phyloP scores from a whole-genome alignment of 1,140 invertebrate species.

The Drosophila pruinosa region DNA sequence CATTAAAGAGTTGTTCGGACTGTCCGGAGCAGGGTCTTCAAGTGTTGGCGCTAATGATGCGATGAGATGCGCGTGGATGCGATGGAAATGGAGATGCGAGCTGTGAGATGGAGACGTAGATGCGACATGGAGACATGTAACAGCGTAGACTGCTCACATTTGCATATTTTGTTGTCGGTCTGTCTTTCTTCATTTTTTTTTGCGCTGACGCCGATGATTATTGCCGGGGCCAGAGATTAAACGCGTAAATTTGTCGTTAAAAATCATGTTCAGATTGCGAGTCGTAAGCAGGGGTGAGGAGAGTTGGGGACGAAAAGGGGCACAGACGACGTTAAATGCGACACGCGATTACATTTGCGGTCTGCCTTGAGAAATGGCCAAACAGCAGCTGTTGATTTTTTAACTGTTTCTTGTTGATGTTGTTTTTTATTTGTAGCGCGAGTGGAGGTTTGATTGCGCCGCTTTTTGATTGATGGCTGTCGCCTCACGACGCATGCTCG shows the following conservation, averaged over 20 bases:
- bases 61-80: constrained; percentile 42
- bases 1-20: constrained; percentile 48
- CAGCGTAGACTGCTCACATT: constrained; percentile 52
- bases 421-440: constrained; percentile 6
- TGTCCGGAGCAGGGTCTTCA: constrained; percentile 35
- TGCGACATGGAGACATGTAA: constrained; percentile 1
- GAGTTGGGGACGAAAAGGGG: not conserved
- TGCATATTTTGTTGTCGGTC: constrained; percentile 73
- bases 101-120: not conserved
- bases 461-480: constrained; percentile 76
- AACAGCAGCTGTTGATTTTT: constrained; percentile 61
- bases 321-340: constrained; percentile 1
- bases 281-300: not conserved
- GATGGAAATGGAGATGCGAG: constrained; percentile 17
- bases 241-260: constrained; percentile 80
- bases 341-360: constrained; percentile 37
- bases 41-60: constrained; percentile 75
- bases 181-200: constrained; percentile 1
- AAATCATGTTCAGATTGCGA: constrained; percentile 72
- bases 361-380: constrained; percentile 26
- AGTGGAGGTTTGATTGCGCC: constrained; percentile 55
- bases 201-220: constrained; percentile 35
- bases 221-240: constrained; percentile 62
- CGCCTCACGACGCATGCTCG: constrained; percentile 72
- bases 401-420: constrained; percentile 38